Evolutionary conservation across 2,888 invertebrate species (phyloP), one percentile per base, ranked within the genome.

Genomic region (Caenorhabditis sp.): DNA sequence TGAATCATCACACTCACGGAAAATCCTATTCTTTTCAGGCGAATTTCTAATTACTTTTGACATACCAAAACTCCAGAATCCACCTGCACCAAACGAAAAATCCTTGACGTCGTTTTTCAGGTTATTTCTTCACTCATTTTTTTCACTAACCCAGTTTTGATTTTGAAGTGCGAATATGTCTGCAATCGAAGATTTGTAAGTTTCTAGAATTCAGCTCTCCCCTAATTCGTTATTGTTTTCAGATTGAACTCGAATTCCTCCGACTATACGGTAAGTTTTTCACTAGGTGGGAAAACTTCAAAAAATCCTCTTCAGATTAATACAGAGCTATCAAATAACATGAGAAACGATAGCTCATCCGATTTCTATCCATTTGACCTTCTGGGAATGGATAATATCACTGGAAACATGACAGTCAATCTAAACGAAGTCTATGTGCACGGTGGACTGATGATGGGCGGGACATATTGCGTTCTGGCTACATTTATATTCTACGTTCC

Each of bases 401-500:
- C n/a, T n/a, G n/a, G 38, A 38, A 38, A 38, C 38, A 38, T 10
- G 2, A 10, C 38, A 12, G 12, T 59, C 2, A 38, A 59, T 38
- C 28, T 59, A 38, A 59, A 59, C 19, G 38, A 59, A 35, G 38
- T 22, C 0, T 59, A 59, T 22, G 28, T n/a, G 1, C 59, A 59
- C 22, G n/a, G 38, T 1, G 16, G 3, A 10, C 1, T 19, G 10
- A 38, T 59, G 58, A n/a, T n/a, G n/a, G n/a, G n/a, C n/a, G 14
- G n/a, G 7, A 8, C 22, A 2, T 12, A 59, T 14, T 24, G 22
- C 8, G 12, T 79, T 10, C 44, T 79, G 63, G 31, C 61, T 38
- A 41, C 64, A 3, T 79, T 79, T 24, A 10, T 63, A 22, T 79
- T 70, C 54, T 79, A 79, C 54, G 31, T 79, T 35, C 79, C 79